phyloP scores from a whole-genome alignment of 2,888 invertebrate genomes.

The Tetragnatha montana region DNA sequence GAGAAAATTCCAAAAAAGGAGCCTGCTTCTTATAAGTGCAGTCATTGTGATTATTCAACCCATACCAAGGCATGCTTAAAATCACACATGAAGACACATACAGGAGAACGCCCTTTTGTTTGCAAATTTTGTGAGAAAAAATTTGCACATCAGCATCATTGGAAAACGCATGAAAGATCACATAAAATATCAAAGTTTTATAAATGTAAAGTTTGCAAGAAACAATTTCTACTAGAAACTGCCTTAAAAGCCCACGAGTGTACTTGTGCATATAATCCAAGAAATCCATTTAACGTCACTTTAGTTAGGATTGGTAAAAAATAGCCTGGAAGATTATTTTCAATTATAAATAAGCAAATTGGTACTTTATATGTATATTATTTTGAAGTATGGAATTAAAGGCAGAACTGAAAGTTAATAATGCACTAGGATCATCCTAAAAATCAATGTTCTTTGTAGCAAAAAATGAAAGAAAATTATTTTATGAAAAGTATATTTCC shows the following conservation, averaged over 20 bases:
- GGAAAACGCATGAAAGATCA: constrained; percentile 12
- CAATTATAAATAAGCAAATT: too few relatives aligned
- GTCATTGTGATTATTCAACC: constrained; percentile 11
- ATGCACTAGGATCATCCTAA: too few relatives aligned
- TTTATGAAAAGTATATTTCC: too few relatives aligned
- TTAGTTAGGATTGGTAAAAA: too few relatives aligned
- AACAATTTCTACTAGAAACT: not conserved
- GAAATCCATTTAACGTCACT: too few relatives aligned
- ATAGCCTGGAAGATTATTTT: too few relatives aligned
- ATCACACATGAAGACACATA: constrained; percentile 29
- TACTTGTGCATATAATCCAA: too few relatives aligned
- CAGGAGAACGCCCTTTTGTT: constrained; percentile 48
- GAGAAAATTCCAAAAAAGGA: not conserved
- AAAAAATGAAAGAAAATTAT: too few relatives aligned
- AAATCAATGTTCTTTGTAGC: too few relatives aligned
- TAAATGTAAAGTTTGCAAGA: not conserved
- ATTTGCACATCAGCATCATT: constrained; percentile 30
- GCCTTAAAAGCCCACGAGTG: not conserved
- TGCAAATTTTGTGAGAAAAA: constrained; percentile 37
- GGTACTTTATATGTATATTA: too few relatives aligned
- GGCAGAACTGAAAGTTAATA: too few relatives aligned
- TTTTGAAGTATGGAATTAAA: too few relatives aligned
- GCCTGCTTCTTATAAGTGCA: not conserved
- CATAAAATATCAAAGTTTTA: constrained; percentile 8
- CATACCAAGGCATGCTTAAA: constrained; percentile 6